Conservation (phyloP, 1,140 invertebrate genomes). For the Drosophila lowei region DNA sequence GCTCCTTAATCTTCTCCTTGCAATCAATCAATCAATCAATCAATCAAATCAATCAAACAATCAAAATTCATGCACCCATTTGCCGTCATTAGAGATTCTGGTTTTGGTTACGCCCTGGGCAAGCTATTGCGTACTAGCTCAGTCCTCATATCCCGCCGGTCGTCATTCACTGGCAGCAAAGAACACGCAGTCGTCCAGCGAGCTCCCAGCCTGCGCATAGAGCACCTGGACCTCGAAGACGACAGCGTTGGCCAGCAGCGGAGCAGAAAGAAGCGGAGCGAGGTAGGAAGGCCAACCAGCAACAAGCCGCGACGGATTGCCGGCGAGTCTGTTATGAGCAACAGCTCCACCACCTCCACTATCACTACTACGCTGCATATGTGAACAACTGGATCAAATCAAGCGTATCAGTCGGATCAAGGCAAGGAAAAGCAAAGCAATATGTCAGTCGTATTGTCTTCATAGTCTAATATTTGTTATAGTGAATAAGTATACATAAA, state of each 20-base stretch:
- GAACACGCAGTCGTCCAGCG: not conserved
- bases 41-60: constrained; percentile 8
- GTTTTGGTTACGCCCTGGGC: constrained; percentile 23
- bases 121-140: constrained; percentile 27
- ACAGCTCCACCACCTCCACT: constrained; percentile 15
- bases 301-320: not conserved
- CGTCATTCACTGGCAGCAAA: not conserved
- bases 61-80: constrained; percentile 34
- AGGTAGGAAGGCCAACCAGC: constrained; percentile 11
- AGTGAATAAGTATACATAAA: constrained; percentile 31
- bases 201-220: constrained; percentile 32
- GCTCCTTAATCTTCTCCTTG: constrained; percentile 10
- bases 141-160: constrained; percentile 1
- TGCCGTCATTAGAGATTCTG: constrained; percentile 43
- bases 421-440: constrained; percentile 10
- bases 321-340: not conserved
- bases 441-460: constrained; percentile 11
- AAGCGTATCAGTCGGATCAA: not conserved
- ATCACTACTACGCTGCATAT: constrained; percentile 59
- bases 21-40: constrained; percentile 29
- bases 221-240: constrained; percentile 45
- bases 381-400: constrained; percentile 15
- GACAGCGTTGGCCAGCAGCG: constrained; percentile 27
- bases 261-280: constrained; percentile 16
- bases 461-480: constrained; percentile 2